A percentile compares a stretch with the other conserved stretches of the same genome.
Evolutionary conservation across 2,888 invertebrate species (phyloP).

Genomic region (Hermodice carunculata): DNA sequence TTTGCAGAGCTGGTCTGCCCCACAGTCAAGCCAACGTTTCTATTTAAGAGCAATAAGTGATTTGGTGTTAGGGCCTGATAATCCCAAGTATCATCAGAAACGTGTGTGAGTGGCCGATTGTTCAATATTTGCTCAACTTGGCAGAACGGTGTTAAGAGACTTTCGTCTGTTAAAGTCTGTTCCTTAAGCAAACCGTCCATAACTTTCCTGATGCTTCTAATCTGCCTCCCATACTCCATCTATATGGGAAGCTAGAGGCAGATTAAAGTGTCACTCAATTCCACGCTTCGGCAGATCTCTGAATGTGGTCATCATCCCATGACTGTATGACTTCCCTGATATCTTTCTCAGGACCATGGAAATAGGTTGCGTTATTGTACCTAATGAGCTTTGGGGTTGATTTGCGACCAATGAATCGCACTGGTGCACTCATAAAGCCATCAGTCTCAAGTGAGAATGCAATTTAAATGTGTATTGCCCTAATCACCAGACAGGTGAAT

Average conservation of each 20-base stretch:
- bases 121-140: constrained; percentile 10
- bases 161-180: constrained; percentile 1
- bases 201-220: too few relatives aligned
- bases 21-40: too few relatives aligned
- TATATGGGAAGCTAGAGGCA: constrained; percentile 12
- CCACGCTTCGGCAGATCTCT: neutral
- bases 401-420: too few relatives aligned
- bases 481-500: too few relatives aligned
- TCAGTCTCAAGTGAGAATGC: too few relatives aligned
- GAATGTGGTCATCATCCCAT: constrained; percentile 1
- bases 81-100: neutral
- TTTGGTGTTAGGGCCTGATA: neutral
- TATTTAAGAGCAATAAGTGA: constrained; percentile 2
- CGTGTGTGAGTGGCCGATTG: constrained; percentile 1
- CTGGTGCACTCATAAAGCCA: too few relatives aligned
- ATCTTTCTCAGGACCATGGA: neutral
- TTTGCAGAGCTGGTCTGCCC: too few relatives aligned
- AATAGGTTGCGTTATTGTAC: constrained; percentile 6
- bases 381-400: too few relatives aligned
- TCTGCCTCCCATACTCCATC: constrained; percentile 15
- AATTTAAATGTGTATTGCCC: too few relatives aligned
- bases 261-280: constrained; percentile 12
- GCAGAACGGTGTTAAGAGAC: neutral
- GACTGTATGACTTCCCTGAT: neutral
- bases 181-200: neutral